phyloP scores from a whole-genome alignment of 2,888 invertebrate genomes.

The Pollenia angustigena region DNA sequence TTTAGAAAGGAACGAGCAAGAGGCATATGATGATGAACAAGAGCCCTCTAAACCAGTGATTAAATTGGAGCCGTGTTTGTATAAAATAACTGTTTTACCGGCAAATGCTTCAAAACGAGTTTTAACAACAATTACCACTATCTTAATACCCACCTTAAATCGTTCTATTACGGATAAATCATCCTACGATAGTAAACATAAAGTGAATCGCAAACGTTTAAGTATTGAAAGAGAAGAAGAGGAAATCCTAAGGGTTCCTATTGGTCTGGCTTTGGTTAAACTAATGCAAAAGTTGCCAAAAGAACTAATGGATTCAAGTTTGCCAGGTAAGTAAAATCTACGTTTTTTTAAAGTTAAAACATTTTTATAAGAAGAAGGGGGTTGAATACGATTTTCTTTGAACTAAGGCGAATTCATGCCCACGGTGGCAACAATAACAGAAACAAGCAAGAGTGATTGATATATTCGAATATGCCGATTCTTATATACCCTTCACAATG shows the following conservation, averaged over 20 bases:
- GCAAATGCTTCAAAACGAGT: slow-evolving; percentile 91
- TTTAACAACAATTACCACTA: slow-evolving; percentile 88
- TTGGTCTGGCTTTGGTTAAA: slow-evolving; percentile 96
- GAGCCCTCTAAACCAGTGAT: background rate
- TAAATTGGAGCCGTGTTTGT: slow-evolving; percentile 65
- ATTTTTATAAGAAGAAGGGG: no score
- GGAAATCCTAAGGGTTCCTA: slow-evolving; percentile 94
- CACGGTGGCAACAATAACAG: no score
- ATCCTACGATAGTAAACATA: slow-evolving; percentile 90
- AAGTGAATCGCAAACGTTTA: slow-evolving; percentile 89
- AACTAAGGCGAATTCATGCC: no score
- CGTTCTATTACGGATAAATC: slow-evolving; percentile 89
- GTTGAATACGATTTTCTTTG: no score
- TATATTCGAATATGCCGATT: no score
- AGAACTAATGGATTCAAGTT: slow-evolving; percentile 89
- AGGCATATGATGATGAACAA: slow-evolving; percentile 44
- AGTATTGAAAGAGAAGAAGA: slow-evolving; percentile 93
- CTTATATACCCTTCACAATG: no score
- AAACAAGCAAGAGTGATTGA: no score
- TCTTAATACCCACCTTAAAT: slow-evolving; percentile 92
- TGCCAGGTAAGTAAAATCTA: slow-evolving; percentile 85
- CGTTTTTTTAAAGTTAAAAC: background rate
- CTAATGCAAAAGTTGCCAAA: slow-evolving; percentile 94
- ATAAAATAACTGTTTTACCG: slow-evolving; percentile 86
- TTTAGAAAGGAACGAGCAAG: slow-evolving; percentile 70